Conservation (phyloP, 1,140 invertebrate species). For the Marisa cornuarietis region DNA sequence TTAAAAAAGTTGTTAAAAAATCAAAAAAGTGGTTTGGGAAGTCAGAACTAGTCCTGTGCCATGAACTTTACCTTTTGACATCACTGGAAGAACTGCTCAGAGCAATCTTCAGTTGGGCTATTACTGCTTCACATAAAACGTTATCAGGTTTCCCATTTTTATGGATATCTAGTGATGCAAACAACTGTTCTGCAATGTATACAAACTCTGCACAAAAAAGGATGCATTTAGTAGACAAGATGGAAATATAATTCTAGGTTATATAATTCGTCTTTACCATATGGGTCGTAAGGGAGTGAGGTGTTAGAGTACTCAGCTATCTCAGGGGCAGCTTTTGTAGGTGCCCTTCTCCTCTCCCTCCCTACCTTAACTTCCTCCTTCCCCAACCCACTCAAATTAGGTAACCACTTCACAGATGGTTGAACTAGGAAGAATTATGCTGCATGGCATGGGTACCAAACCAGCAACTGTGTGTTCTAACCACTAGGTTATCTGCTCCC, state of each 20-base stretch:
- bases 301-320: no score
- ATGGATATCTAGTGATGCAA: conserved; percentile 46
- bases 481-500: no score
- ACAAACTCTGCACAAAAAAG: conserved; percentile 44
- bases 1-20: no score
- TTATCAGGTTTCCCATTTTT: conserved; percentile 50
- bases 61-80: conserved; percentile 38
- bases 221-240: not conserved
- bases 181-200: conserved; percentile 39
- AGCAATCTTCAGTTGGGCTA: conserved; percentile 49
- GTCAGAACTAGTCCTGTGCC: not conserved
- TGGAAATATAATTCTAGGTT: not conserved
- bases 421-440: no score
- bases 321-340: no score
- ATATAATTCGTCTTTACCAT: not conserved
- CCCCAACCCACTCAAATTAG: no score
- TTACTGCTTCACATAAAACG: conserved; percentile 47
- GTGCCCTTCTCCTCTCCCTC: no score
- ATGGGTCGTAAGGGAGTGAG: no score
- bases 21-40: not conserved
- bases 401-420: no score
- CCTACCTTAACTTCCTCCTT: no score
- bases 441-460: no score
- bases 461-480: no score
- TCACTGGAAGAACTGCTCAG: conserved; percentile 41